These are phyloP conservation scores for Martes martes DNA, from an alignment of 2,113 vertebrate genomes.

Conservation along the genomic window DNA sequence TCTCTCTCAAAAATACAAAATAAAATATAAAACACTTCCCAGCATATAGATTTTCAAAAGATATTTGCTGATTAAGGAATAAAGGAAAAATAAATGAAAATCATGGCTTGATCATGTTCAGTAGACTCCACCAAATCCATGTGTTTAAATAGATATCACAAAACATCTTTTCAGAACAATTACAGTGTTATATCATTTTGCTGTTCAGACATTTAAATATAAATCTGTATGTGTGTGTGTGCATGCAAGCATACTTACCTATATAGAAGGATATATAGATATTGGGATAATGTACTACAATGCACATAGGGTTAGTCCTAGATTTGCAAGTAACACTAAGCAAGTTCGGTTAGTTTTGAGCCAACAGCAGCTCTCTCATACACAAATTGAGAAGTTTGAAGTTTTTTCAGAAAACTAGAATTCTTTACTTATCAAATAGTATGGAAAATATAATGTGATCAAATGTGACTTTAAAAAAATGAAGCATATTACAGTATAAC, in stretches of 20 bases:
- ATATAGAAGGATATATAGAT: not conserved
- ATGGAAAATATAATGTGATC: not conserved
- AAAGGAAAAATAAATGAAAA: not conserved
- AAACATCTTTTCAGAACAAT: not conserved
- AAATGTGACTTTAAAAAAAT: not conserved
- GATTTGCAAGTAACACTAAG: not conserved
- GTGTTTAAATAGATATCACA: not conserved
- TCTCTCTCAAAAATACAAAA: not conserved
- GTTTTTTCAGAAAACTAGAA: not conserved
- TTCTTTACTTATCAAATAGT: slow-evolving; percentile 5
- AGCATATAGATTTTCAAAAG: not conserved
- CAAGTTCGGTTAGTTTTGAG: not conserved
- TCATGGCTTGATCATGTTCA: not conserved
- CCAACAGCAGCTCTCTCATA: not conserved
- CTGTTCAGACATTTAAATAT: not conserved
- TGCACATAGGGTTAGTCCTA: not conserved
- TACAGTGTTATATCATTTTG: not conserved
- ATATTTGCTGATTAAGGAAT: not conserved
- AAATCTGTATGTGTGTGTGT: not conserved
- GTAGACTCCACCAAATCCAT: not conserved
- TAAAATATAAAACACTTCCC: not conserved
- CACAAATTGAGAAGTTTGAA: not conserved
- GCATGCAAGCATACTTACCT: not conserved
- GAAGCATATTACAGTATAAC: not conserved
- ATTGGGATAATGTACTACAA: not conserved